phyloP scores from a whole-genome alignment of 2,888 invertebrate species.

The Spialia ferax region DNA sequence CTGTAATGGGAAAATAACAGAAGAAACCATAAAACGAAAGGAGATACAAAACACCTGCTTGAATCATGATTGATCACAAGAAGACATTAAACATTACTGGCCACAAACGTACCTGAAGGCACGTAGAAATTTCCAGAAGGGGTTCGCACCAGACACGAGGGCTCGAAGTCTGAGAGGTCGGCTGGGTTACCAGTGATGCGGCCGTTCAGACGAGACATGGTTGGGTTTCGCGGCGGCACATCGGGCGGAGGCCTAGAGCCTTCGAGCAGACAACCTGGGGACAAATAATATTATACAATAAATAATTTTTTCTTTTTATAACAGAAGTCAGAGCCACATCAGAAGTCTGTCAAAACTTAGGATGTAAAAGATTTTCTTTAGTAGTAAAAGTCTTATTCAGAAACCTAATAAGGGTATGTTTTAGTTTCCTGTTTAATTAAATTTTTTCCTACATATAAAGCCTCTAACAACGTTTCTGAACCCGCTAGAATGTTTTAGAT shows the following conservation, averaged over 20 bases:
- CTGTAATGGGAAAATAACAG: too few relatives aligned
- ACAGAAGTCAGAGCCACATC: too few relatives aligned
- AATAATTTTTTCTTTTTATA: too few relatives aligned
- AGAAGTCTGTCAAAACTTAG: too few relatives aligned
- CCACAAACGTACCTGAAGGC: slow-evolving; percentile 89
- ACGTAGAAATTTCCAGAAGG: slow-evolving; percentile 98
- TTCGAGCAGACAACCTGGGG: slow-evolving; percentile 94
- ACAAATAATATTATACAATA: not conserved
- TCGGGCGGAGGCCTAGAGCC: slow-evolving; percentile 94
- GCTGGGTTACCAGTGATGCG: slow-evolving; percentile 94
- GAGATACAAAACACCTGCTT: not conserved
- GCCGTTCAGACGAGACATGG: slow-evolving; percentile 96
- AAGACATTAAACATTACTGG: not conserved
- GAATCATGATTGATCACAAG: not conserved
- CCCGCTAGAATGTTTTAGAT: not conserved
- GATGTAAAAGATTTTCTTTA: too few relatives aligned
- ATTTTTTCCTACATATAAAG: not conserved
- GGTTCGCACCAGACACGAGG: slow-evolving; percentile 95
- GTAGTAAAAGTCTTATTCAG: not conserved
- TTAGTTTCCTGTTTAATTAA: not conserved
- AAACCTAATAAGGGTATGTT: not conserved
- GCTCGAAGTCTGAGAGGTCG: slow-evolving; percentile 93
- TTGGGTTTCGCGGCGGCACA: slow-evolving; percentile 94
- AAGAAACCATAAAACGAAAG: not conserved
- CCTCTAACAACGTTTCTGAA: not conserved